Evolutionary conservation across 2,888 invertebrate species (phyloP).

Genomic region (Erebia aethiops): DNA sequence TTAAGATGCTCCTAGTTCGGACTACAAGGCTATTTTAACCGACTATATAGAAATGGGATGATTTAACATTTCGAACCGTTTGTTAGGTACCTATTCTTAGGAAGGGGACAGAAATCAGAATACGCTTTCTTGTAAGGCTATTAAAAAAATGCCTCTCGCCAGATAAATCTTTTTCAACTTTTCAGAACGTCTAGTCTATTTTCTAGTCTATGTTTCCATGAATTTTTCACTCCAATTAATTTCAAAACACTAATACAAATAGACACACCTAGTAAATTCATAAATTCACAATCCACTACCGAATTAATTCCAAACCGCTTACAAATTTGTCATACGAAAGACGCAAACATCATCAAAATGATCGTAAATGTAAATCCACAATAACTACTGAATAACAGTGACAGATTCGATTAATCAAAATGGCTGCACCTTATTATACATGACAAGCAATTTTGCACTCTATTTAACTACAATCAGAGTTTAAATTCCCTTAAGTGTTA

Average conservation of each 20-base stretch:
- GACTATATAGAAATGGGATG: not conserved
- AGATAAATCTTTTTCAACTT: not conserved
- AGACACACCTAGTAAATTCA: not conserved
- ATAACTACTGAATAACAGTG: slow-evolving; percentile 25
- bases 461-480: not conserved
- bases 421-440: slow-evolving; percentile 6
- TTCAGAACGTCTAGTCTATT: not conserved
- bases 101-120: too few species aligned
- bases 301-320: slow-evolving; percentile 12
- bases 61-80: too few species aligned
- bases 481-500: not conserved
- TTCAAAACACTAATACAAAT: not conserved
- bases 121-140: too few species aligned
- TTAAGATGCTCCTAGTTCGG: slow-evolving; percentile 8
- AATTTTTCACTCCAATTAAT: slow-evolving; percentile 3
- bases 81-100: too few species aligned
- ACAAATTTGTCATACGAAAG: slow-evolving; percentile 25
- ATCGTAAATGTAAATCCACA: slow-evolving; percentile 22
- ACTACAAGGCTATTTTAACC: slow-evolving; percentile 14
- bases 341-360: slow-evolving; percentile 28
- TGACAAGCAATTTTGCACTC: slow-evolving; percentile 2
- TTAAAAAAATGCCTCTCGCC: too few species aligned
- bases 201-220: not conserved
- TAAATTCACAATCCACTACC: slow-evolving; percentile 21
- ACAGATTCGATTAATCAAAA: slow-evolving; percentile 11